Evolutionary conservation across 2,888 invertebrate genomes (phyloP).

Genomic region (Antheraea yamamai): DNA sequence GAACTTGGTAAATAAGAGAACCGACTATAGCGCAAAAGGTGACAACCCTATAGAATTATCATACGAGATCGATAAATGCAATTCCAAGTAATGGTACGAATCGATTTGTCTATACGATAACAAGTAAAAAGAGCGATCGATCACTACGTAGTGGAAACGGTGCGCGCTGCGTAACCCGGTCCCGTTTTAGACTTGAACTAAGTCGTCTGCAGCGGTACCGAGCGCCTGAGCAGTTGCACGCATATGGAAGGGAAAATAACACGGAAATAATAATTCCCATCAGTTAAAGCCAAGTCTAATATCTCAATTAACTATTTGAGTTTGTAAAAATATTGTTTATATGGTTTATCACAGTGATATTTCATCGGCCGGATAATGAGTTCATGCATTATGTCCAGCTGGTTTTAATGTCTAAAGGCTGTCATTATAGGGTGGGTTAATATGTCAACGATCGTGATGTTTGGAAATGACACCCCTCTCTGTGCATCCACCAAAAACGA

Average conservation of each 20-base stretch:
- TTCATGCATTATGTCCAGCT: no score
- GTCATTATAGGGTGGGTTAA: no score
- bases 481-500: no score
- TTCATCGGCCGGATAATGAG: no score
- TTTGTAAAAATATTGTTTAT: no score
- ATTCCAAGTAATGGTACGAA: slow-evolving; percentile 55
- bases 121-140: slow-evolving; percentile 57
- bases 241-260: neutral
- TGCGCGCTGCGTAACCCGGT: slow-evolving; percentile 44
- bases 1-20: no score
- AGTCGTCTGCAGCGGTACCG: slow-evolving; percentile 34
- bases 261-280: neutral
- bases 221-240: slow-evolving; percentile 9
- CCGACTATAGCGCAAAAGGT: neutral
- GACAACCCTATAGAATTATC: neutral
- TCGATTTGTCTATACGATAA: slow-evolving; percentile 60
- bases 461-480: no score
- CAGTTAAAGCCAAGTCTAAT: no score
- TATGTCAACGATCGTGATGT: no score
- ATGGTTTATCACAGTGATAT: no score
- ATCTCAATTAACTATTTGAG: no score
- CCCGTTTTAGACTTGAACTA: slow-evolving; percentile 52
- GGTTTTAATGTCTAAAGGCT: no score
- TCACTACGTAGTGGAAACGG: slow-evolving; percentile 48
- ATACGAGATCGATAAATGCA: neutral